Evolutionary conservation across 2,113 vertebrate genomes (phyloP).

Genomic region (Actenoides hombroni): DNA sequence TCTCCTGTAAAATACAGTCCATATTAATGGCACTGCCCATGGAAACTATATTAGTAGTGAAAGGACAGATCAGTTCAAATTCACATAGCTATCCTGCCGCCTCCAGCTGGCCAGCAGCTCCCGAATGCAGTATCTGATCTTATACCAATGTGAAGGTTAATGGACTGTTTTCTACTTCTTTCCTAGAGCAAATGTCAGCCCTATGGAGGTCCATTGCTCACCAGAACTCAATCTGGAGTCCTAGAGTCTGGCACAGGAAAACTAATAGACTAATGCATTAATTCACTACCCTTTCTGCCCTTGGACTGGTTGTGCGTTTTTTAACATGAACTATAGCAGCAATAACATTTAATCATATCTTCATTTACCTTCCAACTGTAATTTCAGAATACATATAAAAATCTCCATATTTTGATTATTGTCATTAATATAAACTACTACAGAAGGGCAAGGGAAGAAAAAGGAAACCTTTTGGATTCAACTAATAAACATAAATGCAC

Average conservation of each 20-base stretch:
- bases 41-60: neutral
- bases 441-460: neutral
- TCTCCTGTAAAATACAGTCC: neutral
- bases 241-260: neutral
- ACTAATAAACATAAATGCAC: conserved; percentile 64
- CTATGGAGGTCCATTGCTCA: conserved; percentile 3
- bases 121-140: conserved; percentile 30
- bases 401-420: conserved; percentile 44
- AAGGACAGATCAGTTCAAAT: neutral
- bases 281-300: conserved; percentile 16
- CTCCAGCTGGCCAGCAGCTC: neutral
- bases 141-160: conserved; percentile 28
- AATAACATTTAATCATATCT: conserved; percentile 56
- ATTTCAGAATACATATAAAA: conserved; percentile 41
- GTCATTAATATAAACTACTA: conserved; percentile 1
- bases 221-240: conserved; percentile 17
- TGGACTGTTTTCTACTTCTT: neutral
- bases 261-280: conserved; percentile 38
- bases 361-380: conserved; percentile 37
- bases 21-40: neutral
- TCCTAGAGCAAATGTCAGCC: conserved; percentile 52
- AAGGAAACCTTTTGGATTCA: neutral
- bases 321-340: conserved; percentile 41
- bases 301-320: neutral
- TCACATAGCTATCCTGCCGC: neutral